Evolutionary conservation across 2,888 invertebrate species (phyloP).

Genomic region (Pantelozetes paolii): DNA sequence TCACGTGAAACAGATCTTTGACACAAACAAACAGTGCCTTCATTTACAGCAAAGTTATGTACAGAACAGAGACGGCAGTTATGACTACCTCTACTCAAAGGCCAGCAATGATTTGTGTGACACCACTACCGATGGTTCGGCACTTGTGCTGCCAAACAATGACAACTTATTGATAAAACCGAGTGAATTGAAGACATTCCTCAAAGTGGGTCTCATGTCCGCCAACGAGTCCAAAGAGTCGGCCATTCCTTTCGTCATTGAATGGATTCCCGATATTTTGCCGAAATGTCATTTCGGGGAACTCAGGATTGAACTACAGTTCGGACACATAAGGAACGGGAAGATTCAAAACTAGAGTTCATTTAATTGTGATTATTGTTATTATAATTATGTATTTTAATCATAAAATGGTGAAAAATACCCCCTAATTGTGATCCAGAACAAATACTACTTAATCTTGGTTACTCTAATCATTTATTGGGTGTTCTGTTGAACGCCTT

Average conservation of each 20-base stretch:
- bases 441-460: no score
- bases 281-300: conserved; percentile 67
- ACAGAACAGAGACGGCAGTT: conserved; percentile 62
- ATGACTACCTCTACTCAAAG: conserved; percentile 53
- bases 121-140: conserved; percentile 46
- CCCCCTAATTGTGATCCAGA: no score
- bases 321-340: conserved; percentile 63
- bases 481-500: no score
- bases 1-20: conserved; percentile 69
- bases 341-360: conserved; percentile 46
- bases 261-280: conserved; percentile 71
- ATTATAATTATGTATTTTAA: no score
- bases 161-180: conserved; percentile 57
- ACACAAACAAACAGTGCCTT: conserved; percentile 62
- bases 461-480: no score
- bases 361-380: background rate
- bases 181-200: conserved; percentile 61
- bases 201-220: conserved; percentile 61
- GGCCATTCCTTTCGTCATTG: conserved; percentile 63
- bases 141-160: background rate
- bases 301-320: conserved; percentile 66
- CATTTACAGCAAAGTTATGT: conserved; percentile 64
- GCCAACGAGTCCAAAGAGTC: conserved; percentile 59
- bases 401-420: no score
- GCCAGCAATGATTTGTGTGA: conserved; percentile 48